phyloP scores from a whole-genome alignment of 2,888 invertebrate genomes.

The Synanthedon vespiformis region DNA sequence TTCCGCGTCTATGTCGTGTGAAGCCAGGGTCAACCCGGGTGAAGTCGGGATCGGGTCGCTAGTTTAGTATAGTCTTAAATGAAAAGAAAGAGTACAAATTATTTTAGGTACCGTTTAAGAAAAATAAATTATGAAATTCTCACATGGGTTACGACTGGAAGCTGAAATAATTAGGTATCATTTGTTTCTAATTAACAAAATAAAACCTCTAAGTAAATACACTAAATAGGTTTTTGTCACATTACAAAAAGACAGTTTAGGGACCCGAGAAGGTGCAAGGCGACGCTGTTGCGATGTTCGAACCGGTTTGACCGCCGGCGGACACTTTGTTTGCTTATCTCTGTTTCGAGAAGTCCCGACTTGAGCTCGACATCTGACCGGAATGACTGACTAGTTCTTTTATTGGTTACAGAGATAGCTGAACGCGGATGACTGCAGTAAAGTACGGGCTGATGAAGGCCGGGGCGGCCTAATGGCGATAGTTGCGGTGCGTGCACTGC shows the following conservation, averaged over 20 bases:
- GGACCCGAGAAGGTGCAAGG: constrained; percentile 44
- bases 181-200: too few species aligned
- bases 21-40: too few species aligned
- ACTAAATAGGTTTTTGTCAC: background rate
- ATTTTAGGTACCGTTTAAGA: too few species aligned
- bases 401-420: constrained; percentile 40
- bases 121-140: too few species aligned
- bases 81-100: too few species aligned
- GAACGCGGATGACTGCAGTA: constrained; percentile 39
- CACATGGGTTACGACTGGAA: too few species aligned
- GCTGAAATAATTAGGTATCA: too few species aligned
- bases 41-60: too few species aligned
- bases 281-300: constrained; percentile 23
- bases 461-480: constrained; percentile 52
- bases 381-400: constrained; percentile 26
- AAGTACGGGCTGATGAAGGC: constrained; percentile 45
- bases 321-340: constrained; percentile 49
- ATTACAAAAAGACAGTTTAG: constrained; percentile 30
- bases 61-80: too few species aligned
- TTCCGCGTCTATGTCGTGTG: too few species aligned
- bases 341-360: constrained; percentile 32
- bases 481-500: constrained; percentile 40
- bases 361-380: background rate
- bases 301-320: constrained; percentile 48
- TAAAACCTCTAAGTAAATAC: background rate